phyloP scores from a whole-genome alignment of 2,113 vertebrate species.

The Microtus richardsoni region DNA sequence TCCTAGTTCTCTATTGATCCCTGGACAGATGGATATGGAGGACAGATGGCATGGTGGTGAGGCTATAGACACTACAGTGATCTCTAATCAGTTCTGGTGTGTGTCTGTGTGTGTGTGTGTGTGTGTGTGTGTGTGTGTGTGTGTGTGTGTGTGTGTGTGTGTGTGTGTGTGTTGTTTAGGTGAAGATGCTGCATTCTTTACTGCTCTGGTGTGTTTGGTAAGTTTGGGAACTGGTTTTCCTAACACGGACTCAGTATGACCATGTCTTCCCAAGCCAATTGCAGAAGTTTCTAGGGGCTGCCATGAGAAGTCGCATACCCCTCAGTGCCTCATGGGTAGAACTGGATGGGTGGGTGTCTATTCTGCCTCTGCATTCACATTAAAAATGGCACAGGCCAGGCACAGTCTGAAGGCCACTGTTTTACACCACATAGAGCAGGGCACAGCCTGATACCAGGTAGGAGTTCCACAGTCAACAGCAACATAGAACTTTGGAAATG shows the following conservation, averaged over 20 bases:
- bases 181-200: not conserved
- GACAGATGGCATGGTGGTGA: not conserved
- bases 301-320: not conserved
- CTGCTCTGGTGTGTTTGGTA: not conserved
- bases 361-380: not conserved
- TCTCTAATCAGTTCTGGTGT: not conserved
- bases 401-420: not conserved
- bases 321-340: not conserved
- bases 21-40: not conserved
- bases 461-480: not conserved
- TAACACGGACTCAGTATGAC: not conserved
- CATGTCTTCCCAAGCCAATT: not conserved
- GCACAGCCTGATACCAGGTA: not conserved
- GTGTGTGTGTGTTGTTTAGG: not conserved
- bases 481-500: not conserved
- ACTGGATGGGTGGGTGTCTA: too few species aligned
- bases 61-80: not conserved
- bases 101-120: not conserved
- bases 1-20: not conserved
- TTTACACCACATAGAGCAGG: not conserved
- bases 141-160: not conserved
- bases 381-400: not conserved
- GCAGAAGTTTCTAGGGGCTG: not conserved
- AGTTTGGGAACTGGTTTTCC: not conserved
- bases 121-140: too few species aligned